Conservation (phyloP, 2,888 invertebrate genomes). For the Tortricodes alternella region DNA sequence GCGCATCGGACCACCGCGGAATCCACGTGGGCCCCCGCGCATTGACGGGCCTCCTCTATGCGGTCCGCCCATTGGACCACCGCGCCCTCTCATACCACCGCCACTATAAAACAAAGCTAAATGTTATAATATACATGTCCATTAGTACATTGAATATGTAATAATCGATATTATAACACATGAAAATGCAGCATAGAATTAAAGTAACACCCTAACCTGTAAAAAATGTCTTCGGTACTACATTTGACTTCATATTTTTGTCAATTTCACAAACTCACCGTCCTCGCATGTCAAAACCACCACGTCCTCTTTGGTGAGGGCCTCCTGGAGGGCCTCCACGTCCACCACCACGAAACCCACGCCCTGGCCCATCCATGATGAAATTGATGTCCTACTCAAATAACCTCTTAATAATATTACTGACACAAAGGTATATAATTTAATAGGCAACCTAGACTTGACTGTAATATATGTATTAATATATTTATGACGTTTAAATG, state of each 20-base stretch:
- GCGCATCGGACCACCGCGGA: slow-evolving; percentile 72
- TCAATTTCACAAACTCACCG: slow-evolving; percentile 53
- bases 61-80: slow-evolving; percentile 53
- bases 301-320: slow-evolving; percentile 59
- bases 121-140: neutral
- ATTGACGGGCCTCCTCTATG: slow-evolving; percentile 54
- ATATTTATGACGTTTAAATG: too few species aligned
- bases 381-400: neutral
- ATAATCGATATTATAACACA: neutral
- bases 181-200: neutral
- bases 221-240: neutral
- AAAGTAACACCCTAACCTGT: neutral
- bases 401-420: neutral
- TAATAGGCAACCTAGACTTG: neutral
- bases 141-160: neutral
- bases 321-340: slow-evolving; percentile 70
- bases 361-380: slow-evolving; percentile 61
- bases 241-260: neutral
- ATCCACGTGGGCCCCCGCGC: slow-evolving; percentile 71
- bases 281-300: slow-evolving; percentile 76
- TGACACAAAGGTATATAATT: neutral
- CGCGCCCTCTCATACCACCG: slow-evolving; percentile 71
- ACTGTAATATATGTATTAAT: too few species aligned
- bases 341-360: slow-evolving; percentile 73
- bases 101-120: slow-evolving; percentile 46